Evolutionary conservation across 2,888 invertebrate species (phyloP).

Genomic region (Parnassius smintheus): DNA sequence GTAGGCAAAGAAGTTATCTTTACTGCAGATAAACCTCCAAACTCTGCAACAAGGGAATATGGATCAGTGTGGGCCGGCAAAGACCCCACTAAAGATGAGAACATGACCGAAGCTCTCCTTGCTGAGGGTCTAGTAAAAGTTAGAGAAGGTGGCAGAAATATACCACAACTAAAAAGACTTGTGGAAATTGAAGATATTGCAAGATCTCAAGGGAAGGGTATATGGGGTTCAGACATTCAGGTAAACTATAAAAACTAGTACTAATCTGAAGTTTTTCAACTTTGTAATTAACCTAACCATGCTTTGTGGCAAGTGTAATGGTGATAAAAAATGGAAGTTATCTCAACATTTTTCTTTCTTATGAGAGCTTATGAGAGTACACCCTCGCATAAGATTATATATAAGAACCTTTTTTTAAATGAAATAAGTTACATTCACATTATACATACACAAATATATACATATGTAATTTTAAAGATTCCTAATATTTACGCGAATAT

Average conservation of each 20-base stretch:
- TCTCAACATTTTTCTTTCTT: no score
- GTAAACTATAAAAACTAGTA: constrained; percentile 38
- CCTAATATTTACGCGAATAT: no score
- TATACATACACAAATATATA: no score
- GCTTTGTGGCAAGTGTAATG: no score
- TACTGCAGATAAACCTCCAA: constrained; percentile 90
- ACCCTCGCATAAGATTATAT: no score
- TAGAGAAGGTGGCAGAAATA: constrained; percentile 79
- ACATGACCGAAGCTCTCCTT: constrained; percentile 93
- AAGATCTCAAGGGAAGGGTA: constrained; percentile 92
- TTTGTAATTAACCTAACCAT: no score
- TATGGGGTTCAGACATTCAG: constrained; percentile 82
- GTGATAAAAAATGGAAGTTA: no score
- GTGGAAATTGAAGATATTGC: constrained; percentile 95
- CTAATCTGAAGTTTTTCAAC: neutral
- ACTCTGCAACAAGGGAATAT: constrained; percentile 90
- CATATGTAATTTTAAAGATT: no score
- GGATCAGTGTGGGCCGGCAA: constrained; percentile 93
- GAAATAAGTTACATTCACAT: no score
- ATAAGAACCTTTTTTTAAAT: no score
- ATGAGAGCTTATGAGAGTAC: no score
- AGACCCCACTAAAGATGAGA: constrained; percentile 89
- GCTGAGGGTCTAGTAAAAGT: constrained; percentile 95
- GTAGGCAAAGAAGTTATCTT: constrained; percentile 95
- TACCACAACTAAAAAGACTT: constrained; percentile 84